These are phyloP conservation scores for Pentamera pediparva DNA, from an alignment of 53 echinoderm and acorn worm genomes.

Conservation along the genomic window DNA sequence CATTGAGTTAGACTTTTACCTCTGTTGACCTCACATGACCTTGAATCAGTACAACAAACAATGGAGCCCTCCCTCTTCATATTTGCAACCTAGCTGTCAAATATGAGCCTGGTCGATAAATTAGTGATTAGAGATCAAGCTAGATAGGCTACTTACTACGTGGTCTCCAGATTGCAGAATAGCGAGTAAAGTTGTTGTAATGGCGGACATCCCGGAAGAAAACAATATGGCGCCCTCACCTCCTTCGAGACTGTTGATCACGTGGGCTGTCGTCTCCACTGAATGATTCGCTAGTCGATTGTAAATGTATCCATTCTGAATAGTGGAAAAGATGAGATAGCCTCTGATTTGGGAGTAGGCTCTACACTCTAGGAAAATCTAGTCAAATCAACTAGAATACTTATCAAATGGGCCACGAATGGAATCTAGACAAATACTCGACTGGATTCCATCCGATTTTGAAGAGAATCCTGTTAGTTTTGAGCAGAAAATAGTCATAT, in stretches of 20 bases:
- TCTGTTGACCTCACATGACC: too few species aligned
- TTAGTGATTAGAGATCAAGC: background rate
- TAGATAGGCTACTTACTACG: conserved; percentile 44
- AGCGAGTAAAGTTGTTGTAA: conserved; percentile 70
- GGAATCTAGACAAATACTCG: background rate
- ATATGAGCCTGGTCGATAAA: too few species aligned
- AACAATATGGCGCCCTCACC: conserved; percentile 75
- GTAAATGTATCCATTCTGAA: conserved; percentile 87
- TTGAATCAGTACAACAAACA: too few species aligned
- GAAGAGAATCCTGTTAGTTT: too few species aligned
- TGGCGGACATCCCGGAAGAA: conserved; percentile 79
- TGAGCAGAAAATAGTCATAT: too few species aligned
- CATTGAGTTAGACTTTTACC: too few species aligned
- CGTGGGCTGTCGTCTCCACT: conserved; percentile 67
- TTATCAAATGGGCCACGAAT: background rate
- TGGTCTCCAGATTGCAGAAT: conserved; percentile 77
- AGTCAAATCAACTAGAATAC: background rate
- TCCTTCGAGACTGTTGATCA: conserved; percentile 78
- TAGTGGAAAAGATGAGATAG: background rate
- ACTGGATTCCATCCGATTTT: background rate
- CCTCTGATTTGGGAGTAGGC: background rate
- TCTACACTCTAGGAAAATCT: background rate
- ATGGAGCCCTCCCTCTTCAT: too few species aligned
- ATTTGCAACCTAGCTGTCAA: too few species aligned
- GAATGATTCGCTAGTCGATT: conserved; percentile 72